Base-by-base conservation (phyloP, 2,797 vertebrate species). In the Mormyrops boulengeri region DNA sequence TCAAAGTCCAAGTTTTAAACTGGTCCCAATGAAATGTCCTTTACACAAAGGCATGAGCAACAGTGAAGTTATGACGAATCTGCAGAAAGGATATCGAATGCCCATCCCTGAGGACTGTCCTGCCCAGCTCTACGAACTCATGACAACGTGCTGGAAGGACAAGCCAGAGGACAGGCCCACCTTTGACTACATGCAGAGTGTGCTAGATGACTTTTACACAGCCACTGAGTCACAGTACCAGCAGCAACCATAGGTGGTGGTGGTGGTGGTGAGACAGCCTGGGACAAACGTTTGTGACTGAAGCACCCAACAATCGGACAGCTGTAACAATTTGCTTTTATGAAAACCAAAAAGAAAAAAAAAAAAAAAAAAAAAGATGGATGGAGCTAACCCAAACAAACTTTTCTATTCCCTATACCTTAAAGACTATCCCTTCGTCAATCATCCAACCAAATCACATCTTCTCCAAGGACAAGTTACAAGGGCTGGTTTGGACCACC, bases 171-270 rank as follows among this genome's bases (percentile, higher is more conserved):
- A 99, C 90, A 95, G 98, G 84, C 98, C 98, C 44, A 99, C 98
- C 0, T 99, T 99, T 87, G 98, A 99, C 90, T 99, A 98, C 92
- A 93, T 98, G 85, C 98, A 99, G 95, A 99, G 97, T 0, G 97
- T 98, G 66, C 96, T 99, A 89, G 97, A 97, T 53, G 98, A 99
- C 92, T 99, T 98, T 95, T 99, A 98, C 94, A 99, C 98, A 0
- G 97, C 98, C 90, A 99, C 98, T 11, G 98, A 99, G 95, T 96
- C 94, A 57, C 98, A 99, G 88, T 99, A 99, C 91, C 98, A 99
- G 93, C 97, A 98, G 9, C 98, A 99, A 91, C 97, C 97, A 0
- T 99, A 97, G n/a, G n/a, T n/a, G n/a, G n/a, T n/a, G 93, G 90
- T 38, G 57, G 50, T 0, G 3, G 5, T 2, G 49, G 0, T 57